A percentile compares a stretch with the other conserved stretches of the same genome.
Conservation (phyloP, 2,888 invertebrate species). For the Actias luna region DNA sequence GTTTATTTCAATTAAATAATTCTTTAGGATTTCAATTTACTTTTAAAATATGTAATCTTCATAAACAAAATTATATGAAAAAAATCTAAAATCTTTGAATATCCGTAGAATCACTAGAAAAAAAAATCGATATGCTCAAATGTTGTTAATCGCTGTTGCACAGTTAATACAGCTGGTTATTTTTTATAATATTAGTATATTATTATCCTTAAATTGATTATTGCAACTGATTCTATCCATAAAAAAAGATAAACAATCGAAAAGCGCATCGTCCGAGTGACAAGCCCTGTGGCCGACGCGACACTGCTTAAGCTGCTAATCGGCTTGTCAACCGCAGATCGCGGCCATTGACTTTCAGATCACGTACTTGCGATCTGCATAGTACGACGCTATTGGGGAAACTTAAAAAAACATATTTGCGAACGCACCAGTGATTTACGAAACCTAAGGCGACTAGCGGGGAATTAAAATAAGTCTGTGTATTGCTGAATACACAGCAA, state of each 20-base stretch:
- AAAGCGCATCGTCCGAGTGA: slow-evolving; percentile 27
- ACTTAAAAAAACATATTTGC: slow-evolving; percentile 53
- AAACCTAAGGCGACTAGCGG: too few relatives aligned
- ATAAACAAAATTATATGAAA: too few relatives aligned
- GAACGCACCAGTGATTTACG: too few relatives aligned
- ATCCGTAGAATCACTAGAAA: too few relatives aligned
- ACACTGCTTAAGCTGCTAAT: slow-evolving; percentile 58
- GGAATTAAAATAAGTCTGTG: too few relatives aligned
- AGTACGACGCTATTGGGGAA: slow-evolving; percentile 49
- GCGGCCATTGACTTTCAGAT: slow-evolving; percentile 64
- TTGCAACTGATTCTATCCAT: slow-evolving; percentile 15
- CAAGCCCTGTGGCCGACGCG: slow-evolving; percentile 27
- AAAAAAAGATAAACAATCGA: slow-evolving; percentile 29
- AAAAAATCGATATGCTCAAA: too few relatives aligned
- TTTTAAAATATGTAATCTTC: too few relatives aligned
- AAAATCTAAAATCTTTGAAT: too few relatives aligned
- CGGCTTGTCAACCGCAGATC: slow-evolving; percentile 67
- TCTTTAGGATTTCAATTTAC: too few relatives aligned
- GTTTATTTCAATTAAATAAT: too few relatives aligned
- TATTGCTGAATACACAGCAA: too few relatives aligned
- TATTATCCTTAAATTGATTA: background rate
- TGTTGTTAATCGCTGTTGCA: too few relatives aligned
- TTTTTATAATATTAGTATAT: background rate
- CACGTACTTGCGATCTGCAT: slow-evolving; percentile 77
- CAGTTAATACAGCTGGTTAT: background rate